phyloP scores from a whole-genome alignment of 2,113 vertebrate species.

The Colinus virginianus region DNA sequence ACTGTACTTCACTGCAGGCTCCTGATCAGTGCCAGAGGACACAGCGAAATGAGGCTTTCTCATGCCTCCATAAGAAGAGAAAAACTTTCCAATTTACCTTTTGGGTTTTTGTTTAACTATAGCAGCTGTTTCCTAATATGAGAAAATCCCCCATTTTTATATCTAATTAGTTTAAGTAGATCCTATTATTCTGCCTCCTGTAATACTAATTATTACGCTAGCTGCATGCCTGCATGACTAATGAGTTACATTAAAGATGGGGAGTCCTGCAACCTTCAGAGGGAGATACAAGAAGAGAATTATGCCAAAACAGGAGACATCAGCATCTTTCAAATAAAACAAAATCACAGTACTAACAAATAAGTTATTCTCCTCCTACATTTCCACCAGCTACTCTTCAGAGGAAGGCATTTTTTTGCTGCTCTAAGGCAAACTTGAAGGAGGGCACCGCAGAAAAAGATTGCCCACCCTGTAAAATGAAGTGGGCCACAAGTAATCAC shows the following conservation, averaged over 20 bases:
- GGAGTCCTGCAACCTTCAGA: slow-evolving; percentile 53
- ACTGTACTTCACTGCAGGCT: slow-evolving; percentile 5
- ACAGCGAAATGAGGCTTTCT: slow-evolving; percentile 7
- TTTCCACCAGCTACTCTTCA: background rate
- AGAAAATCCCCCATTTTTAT: slow-evolving; percentile 54
- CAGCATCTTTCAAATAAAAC: background rate
- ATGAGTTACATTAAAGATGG: slow-evolving; percentile 65
- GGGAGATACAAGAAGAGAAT: background rate
- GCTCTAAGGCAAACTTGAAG: background rate
- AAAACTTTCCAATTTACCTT: background rate
- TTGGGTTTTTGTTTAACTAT: slow-evolving; percentile 3
- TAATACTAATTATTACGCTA: slow-evolving; percentile 70
- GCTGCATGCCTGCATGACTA: slow-evolving; percentile 58
- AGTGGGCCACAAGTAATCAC: background rate
- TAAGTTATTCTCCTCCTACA: background rate
- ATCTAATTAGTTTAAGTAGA: slow-evolving; percentile 61
- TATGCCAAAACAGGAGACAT: background rate
- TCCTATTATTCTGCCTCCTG: slow-evolving; percentile 51
- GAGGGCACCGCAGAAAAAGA: background rate
- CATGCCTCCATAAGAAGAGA: background rate
- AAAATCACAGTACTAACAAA: background rate
- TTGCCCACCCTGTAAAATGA: background rate
- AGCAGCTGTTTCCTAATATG: slow-evolving; percentile 50
- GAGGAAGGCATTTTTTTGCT: background rate
- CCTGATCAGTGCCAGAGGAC: background rate